A percentile compares a stretch with the other conserved stretches of the same genome.
Conservation (phyloP, 2,888 invertebrate genomes). For the Crepidodera aurea region DNA sequence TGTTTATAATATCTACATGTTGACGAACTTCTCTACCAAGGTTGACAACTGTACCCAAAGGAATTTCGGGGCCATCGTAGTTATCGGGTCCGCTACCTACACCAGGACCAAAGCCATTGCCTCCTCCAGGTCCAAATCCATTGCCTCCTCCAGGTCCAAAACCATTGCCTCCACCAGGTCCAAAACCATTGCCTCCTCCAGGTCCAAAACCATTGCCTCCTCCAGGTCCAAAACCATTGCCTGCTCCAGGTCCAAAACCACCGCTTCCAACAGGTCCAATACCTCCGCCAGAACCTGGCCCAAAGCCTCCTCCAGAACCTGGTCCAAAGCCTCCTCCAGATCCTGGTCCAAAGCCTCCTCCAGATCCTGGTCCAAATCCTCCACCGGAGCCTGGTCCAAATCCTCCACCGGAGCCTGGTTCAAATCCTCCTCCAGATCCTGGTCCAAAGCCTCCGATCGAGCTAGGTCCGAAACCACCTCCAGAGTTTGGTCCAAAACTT, state of each 20-base stretch:
- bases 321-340: not conserved
- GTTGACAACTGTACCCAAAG: constrained; percentile 35
- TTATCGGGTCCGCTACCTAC: not conserved
- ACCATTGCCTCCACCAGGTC: no score
- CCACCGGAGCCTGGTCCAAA: no score
- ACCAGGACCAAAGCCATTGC: not conserved
- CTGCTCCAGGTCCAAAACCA: not conserved
- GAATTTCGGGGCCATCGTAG: constrained; percentile 24
- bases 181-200: not conserved
- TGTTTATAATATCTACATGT: constrained; percentile 61
- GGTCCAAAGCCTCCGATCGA: not conserved
- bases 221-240: constrained; percentile 3
- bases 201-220: not conserved
- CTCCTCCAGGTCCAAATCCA: not conserved
- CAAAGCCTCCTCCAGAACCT: not conserved
- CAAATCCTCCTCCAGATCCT: not conserved
- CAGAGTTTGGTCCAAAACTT: constrained; percentile 3
- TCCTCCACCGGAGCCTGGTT: constrained; percentile 3
- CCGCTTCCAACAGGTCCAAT: not conserved
- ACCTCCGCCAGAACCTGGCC: not conserved
- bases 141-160: not conserved
- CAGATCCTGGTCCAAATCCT: no score
- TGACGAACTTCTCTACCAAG: constrained; percentile 45
- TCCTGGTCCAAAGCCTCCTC: not conserved
- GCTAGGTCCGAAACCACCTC: constrained; percentile 6